These are phyloP conservation scores for Macrobrachium nipponense DNA, from an alignment of 1,140 invertebrate genomes.

Conservation along the genomic window DNA sequence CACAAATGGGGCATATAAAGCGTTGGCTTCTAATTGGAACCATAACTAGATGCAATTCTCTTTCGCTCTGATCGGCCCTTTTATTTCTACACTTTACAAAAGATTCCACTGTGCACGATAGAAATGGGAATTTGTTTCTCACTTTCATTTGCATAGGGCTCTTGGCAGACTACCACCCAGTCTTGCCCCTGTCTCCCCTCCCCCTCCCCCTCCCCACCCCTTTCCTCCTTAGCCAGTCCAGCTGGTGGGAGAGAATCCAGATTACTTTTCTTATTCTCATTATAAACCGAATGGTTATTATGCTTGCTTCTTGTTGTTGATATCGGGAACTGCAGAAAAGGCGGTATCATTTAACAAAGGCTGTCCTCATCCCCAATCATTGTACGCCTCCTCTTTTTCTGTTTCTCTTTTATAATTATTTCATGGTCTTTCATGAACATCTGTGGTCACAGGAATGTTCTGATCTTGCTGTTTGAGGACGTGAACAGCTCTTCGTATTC, in stretches of 20 bases:
- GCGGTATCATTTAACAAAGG: too few relatives aligned
- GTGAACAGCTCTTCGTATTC: too few relatives aligned
- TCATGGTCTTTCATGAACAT: too few relatives aligned
- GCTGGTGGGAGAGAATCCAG: neutral
- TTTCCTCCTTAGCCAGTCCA: neutral
- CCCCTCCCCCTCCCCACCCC: neutral
- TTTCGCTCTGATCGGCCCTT: conserved; percentile 35
- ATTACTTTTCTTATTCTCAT: conserved; percentile 3
- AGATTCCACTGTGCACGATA: conserved; percentile 20
- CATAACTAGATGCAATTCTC: conserved; percentile 51
- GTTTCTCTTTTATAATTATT: too few relatives aligned
- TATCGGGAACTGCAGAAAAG: too few relatives aligned
- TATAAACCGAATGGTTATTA: neutral
- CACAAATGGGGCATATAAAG: too few relatives aligned
- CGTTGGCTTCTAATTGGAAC: conserved; percentile 52
- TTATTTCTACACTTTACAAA: conserved; percentile 33
- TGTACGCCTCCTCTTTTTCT: too few relatives aligned
- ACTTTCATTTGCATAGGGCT: conserved; percentile 42
- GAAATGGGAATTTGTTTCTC: conserved; percentile 52
- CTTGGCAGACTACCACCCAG: neutral
- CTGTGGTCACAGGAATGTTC: too few relatives aligned
- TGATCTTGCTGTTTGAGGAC: too few relatives aligned
- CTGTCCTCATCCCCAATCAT: neutral
- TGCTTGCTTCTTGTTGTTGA: neutral
- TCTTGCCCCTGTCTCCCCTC: neutral